Evolutionary conservation across 2,888 invertebrate species (phyloP), one percentile per base, ranked within the genome.

Genomic region (Prenolepis imparis): DNA sequence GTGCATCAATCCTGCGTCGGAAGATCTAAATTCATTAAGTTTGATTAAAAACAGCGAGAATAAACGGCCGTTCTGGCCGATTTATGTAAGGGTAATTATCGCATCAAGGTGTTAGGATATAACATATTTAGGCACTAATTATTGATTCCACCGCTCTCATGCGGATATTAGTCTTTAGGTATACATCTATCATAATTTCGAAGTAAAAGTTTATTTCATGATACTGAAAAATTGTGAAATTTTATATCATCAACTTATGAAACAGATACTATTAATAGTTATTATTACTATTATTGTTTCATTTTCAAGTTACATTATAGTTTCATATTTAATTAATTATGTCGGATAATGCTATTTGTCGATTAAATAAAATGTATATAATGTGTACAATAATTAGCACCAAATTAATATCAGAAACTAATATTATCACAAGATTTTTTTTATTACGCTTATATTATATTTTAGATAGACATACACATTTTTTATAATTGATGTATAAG

Each of bases 1-100:
- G 21, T 28, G 78, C 78, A 68, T 70, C 78, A 82, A 78, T 84
- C 78, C 39, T 63, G 41, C 64, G 66, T 48, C 81, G 70, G 52
- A 80, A 66, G 77, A 83, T 81, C 68, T 55, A 77, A 75, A 72
- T 75, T 74, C 57, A 84, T 84, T 84, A 84, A 86, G 72, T 67
- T 67, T 48, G 55, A 39, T 28, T 21, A 73, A 84, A 82, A 84
- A 88, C 64, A 61, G 12, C n/a, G n/a, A 21, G 64, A 73, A 70
- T 70, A 64, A 82, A 83, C 41, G 77, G 68, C n/a, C 39, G 82
- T 78, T 84, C 55, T 28, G 55, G 5, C 11, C 15, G 52, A 64
- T 64, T 75, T 77, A 66, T 32, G 57, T 21, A 36, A 28, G 28
- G 63, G 18, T 70, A 70, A 80, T 80, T 59, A 36, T 44, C 57